These are phyloP conservation scores for Gnathonemus longibarbis DNA, from an alignment of 2,113 vertebrate species.

Conservation along the genomic window DNA sequence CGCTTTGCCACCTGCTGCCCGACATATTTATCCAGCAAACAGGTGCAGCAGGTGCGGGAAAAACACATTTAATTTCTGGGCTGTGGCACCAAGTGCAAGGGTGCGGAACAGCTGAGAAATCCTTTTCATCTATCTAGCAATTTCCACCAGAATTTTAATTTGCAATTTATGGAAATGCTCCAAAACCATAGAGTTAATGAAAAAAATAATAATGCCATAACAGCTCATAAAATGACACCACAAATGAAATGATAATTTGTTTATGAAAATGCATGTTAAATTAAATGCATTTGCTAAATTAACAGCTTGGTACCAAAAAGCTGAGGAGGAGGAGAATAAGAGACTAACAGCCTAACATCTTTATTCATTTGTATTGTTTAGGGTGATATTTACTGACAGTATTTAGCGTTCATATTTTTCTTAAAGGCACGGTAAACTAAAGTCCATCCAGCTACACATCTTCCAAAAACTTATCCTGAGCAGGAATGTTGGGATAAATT, in stretches of 20 bases:
- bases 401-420: not conserved
- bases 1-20: not conserved
- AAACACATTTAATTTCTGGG: not conserved
- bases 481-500: not conserved
- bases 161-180: not conserved
- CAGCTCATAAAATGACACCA: not conserved
- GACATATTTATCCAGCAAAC: not conserved
- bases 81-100: not conserved
- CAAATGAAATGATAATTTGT: not conserved
- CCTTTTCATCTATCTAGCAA: not conserved
- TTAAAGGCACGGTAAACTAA: not conserved
- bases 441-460: not conserved
- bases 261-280: not conserved
- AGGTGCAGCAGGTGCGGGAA: not conserved
- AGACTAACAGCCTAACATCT: not conserved
- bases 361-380: not conserved
- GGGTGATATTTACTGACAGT: not conserved
- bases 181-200: not conserved
- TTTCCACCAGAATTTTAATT: not conserved
- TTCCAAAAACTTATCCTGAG: not conserved
- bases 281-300: not conserved
- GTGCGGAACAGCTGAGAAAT: not conserved
- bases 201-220: not conserved
- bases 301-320: not conserved
- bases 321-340: not conserved